Conservation (phyloP, 2,113 vertebrate genomes). For the Takifugu bimaculatus region DNA sequence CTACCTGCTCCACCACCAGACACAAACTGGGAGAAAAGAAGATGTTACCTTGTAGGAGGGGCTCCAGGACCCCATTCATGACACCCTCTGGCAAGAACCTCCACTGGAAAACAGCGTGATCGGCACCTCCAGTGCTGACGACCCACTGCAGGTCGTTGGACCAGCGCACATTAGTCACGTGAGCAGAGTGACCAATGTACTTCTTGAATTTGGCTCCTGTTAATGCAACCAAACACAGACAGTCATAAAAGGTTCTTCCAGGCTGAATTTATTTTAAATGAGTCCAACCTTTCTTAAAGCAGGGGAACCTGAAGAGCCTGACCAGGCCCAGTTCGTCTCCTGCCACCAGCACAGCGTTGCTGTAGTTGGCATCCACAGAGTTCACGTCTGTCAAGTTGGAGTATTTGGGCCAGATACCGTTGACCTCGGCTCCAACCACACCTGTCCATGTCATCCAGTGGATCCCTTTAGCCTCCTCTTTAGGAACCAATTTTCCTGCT, state of each 20-base stretch:
- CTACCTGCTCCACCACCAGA: no score
- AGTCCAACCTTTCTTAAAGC: constrained; percentile 87
- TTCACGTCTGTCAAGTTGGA: constrained; percentile 84
- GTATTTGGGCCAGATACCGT: constrained; percentile 95
- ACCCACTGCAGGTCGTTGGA: constrained; percentile 96
- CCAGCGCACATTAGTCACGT: constrained; percentile 95
- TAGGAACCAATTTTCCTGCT: constrained; percentile 88
- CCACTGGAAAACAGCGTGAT: constrained; percentile 98
- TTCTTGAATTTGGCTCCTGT: constrained; percentile 94
- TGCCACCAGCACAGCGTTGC: constrained; percentile 82
- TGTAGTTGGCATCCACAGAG: constrained; percentile 95
- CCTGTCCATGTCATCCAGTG: constrained; percentile 95
- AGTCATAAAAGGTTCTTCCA: not conserved
- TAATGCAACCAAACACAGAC: not conserved
- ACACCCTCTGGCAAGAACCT: constrained; percentile 91
- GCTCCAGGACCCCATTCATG: constrained; percentile 86
- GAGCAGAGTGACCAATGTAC: constrained; percentile 93
- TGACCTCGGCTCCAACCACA: constrained; percentile 89
- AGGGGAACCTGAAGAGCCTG: constrained; percentile 91
- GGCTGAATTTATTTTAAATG: no score
- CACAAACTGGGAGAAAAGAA: no score
- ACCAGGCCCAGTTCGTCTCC: constrained; percentile 93
- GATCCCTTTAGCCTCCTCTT: constrained; percentile 91
- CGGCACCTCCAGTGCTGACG: constrained; percentile 91
- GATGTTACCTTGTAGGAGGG: constrained; percentile 80